These are phyloP conservation scores for Protobothrops mucrosquamatus DNA, from an alignment of 2,113 vertebrate genomes.

Conservation along the genomic window DNA sequence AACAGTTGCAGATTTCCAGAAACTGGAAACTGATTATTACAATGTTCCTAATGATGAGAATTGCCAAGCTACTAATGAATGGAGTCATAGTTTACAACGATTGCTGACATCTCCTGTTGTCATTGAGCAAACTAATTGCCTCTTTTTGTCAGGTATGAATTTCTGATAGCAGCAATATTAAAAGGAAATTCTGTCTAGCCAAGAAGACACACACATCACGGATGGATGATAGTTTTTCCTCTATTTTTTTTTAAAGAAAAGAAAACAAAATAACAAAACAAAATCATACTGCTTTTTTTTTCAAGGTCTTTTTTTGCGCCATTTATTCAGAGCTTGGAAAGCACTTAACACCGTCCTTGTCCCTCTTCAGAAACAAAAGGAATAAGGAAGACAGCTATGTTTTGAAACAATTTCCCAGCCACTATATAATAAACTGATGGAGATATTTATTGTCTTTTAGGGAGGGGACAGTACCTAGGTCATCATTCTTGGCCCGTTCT, in stretches of 20 bases:
- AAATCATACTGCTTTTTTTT: neutral
- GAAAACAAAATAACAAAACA: neutral
- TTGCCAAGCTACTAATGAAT: conserved; percentile 58
- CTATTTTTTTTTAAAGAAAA: neutral
- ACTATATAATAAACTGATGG: conserved; percentile 25
- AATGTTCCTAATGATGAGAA: conserved; percentile 54
- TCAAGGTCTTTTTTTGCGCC: neutral
- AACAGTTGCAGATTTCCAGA: conserved; percentile 32
- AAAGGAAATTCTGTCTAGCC: conserved; percentile 40
- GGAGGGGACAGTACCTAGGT: conserved; percentile 19
- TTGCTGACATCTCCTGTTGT: conserved; percentile 52
- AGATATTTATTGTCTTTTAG: conserved; percentile 23
- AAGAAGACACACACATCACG: conserved; percentile 11
- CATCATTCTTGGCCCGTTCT: conserved; percentile 39
- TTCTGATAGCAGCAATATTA: conserved; percentile 44
- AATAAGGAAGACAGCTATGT: conserved; percentile 20
- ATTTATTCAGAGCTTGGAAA: conserved; percentile 25
- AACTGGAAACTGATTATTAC: conserved; percentile 57
- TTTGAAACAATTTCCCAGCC: conserved; percentile 31
- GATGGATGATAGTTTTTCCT: conserved; percentile 13
- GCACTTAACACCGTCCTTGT: neutral
- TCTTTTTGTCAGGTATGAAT: conserved; percentile 57
- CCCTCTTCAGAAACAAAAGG: conserved; percentile 15
- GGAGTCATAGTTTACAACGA: conserved; percentile 55
- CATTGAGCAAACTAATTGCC: conserved; percentile 57